phyloP scores from a whole-genome alignment of 2,888 invertebrate species.

The Rotaria macrura region DNA sequence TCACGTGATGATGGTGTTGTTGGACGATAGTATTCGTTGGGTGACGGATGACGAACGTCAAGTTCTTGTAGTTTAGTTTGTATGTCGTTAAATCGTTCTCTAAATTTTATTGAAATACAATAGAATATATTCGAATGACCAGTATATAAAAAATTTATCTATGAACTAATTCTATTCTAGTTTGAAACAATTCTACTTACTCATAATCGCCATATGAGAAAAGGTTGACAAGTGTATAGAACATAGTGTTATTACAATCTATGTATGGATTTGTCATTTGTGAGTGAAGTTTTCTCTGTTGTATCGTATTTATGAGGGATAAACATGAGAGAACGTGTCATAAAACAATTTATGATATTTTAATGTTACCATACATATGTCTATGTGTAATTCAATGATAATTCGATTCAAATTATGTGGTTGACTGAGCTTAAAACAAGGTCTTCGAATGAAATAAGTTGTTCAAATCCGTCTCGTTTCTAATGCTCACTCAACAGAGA shows the following conservation, averaged over 20 bases:
- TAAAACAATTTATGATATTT: slow-evolving; percentile 11
- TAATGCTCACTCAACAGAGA: background rate
- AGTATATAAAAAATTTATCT: too few relatives aligned
- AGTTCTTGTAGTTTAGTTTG: background rate
- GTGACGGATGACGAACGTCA: background rate
- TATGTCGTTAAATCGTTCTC: background rate
- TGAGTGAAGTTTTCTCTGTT: background rate
- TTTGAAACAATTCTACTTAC: background rate
- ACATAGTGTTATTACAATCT: background rate
- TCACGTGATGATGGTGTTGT: background rate
- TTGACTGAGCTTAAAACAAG: background rate
- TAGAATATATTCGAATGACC: too few relatives aligned
- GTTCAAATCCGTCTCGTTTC: background rate
- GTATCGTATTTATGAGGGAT: background rate
- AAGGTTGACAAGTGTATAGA: background rate
- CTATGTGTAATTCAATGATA: background rate
- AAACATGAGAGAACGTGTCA: background rate
- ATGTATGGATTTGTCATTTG: background rate
- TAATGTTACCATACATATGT: background rate
- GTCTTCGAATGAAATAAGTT: background rate
- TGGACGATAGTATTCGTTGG: background rate
- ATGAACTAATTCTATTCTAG: too few relatives aligned
- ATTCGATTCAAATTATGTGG: background rate
- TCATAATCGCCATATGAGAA: background rate
- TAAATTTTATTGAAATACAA: background rate